Percentiles rank a stretch among this genome's conserved stretches.
phyloP scores from a whole-genome alignment of 1,140 invertebrate species.

The Calliopsis andreniformis region DNA sequence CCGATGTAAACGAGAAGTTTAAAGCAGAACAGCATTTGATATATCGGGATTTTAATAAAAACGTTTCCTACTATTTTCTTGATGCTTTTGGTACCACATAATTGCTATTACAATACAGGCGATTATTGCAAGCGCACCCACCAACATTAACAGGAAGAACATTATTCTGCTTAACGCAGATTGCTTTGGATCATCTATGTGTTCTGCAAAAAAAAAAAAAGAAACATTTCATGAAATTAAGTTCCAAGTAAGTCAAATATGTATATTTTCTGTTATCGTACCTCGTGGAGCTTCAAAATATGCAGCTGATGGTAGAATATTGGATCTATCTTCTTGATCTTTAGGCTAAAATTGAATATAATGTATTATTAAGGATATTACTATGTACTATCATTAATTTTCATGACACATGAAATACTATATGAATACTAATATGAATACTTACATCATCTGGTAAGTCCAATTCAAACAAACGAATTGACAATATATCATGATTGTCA shows the following conservation, averaged over 20 bases:
- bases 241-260: conserved; percentile 1
- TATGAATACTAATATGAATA: conserved; percentile 18
- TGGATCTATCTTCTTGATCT: conserved; percentile 86
- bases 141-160: conserved; percentile 92
- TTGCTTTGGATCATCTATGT: conserved; percentile 93
- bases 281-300: conserved; percentile 91
- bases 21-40: conserved; percentile 21
- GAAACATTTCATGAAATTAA: conserved; percentile 2
- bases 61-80: conserved; percentile 93
- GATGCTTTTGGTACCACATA: conserved; percentile 95
- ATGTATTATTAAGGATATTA: neutral
- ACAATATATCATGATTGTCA: conserved; percentile 98
- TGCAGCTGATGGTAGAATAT: conserved; percentile 90
- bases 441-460: conserved; percentile 88
- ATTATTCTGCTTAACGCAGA: conserved; percentile 91
- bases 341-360: conserved; percentile 82
- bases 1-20: conserved; percentile 44
- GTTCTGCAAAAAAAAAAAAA: conserved; percentile 83
- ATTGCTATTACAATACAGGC: conserved; percentile 92
- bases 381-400: no score
- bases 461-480: conserved; percentile 94
- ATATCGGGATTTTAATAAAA: conserved; percentile 88
- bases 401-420: no score
- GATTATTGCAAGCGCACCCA: conserved; percentile 89
- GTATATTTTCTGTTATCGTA: conserved; percentile 64